Base-by-base conservation (phyloP, 2,797 vertebrate species). In the Tangara arthus region DNA sequence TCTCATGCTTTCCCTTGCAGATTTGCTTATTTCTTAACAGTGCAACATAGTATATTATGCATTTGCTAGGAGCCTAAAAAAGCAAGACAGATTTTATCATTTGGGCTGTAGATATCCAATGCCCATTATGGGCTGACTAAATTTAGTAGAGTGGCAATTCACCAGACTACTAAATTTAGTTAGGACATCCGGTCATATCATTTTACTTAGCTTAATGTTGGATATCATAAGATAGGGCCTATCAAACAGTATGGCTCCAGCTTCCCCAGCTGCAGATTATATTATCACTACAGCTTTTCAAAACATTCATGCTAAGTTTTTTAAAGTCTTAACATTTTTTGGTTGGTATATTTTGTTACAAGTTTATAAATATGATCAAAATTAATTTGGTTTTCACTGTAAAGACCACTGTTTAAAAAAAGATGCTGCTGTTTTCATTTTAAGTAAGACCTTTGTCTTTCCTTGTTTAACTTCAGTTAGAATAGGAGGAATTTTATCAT, bases 131-230 rank as follows among this genome's bases (percentile, higher is more conserved):
- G 56, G 57, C 87, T 53, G 52, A 89, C 95, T 96, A 94, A 93
- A 96, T 96, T 96, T 96, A 94, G 95, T 93, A 90, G 93, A 96
- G 86, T 95, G 90, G 87, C 94, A 96, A 96, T 96, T 94, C 94
- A 94, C 90, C 90, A 93, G 94, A 92, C 93, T 96, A 93, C 95
- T 96, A 93, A 96, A 97, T 97, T 96, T 97, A 93, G 93, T 96
- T 96, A 95, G 94, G 73, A 94, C 81, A 94, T 96, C 96, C 88
- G 32, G 94, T 94, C 87, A 88, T 93, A 96, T 96, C 80, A 80
- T 95, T 96, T 96, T 94, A 95, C 95, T 90, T 91, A 82, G 96
- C 88, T 93, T 91, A 91, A 95, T 96, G 87, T 80, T 93, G 63
- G 73, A 61, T 95, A 95, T 94, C 90, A 50, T 91, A 93, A 96